Conservation (phyloP, 1,140 invertebrate species). For the Leguminivora glycinivorella region DNA sequence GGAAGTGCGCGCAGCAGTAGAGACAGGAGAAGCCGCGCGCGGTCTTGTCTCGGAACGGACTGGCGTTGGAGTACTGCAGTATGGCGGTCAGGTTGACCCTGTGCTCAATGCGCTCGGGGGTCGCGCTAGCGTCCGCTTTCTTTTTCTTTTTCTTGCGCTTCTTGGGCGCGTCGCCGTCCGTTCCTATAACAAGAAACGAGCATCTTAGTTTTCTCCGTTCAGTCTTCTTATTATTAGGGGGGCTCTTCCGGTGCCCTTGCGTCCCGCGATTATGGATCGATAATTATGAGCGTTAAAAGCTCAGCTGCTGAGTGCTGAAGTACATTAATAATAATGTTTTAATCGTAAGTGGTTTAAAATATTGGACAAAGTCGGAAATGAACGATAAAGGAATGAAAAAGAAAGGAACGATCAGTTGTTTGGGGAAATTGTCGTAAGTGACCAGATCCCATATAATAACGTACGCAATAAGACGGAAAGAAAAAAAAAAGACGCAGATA, state of each 20-base stretch:
- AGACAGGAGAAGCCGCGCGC: constrained; percentile 69
- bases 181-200: constrained; percentile 75
- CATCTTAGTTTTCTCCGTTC: constrained; percentile 70
- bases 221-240: constrained; percentile 38
- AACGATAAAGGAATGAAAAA: no score
- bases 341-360: no score
- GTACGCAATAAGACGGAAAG: no score
- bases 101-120: constrained; percentile 70
- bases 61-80: constrained; percentile 70
- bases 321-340: no score
- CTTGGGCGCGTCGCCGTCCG: constrained; percentile 59
- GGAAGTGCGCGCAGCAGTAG: constrained; percentile 67
- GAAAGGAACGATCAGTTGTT: no score
- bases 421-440: no score
- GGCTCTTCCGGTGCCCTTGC: not conserved
- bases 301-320: not conserved
- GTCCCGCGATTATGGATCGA: not conserved
- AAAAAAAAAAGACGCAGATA: no score
- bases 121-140: constrained; percentile 65
- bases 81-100: constrained; percentile 71
- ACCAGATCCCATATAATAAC: no score
- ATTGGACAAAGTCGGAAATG: no score
- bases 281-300: not conserved
- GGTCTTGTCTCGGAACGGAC: constrained; percentile 70
- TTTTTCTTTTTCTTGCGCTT: constrained; percentile 68